These are phyloP conservation scores for Allacma fusca DNA, from an alignment of 2,888 invertebrate species.

Conservation along the genomic window DNA sequence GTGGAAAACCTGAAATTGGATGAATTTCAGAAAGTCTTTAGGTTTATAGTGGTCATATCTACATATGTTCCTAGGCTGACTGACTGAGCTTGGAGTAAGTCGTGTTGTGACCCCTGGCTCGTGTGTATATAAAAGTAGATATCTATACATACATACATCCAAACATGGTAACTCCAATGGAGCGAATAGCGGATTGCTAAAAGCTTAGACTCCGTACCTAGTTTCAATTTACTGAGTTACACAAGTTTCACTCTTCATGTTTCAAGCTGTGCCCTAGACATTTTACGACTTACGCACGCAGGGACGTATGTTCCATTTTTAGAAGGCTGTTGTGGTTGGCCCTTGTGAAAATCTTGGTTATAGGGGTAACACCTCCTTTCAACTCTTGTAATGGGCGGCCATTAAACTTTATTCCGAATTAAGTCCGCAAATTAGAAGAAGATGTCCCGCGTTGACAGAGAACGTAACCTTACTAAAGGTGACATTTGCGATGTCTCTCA, in stretches of 20 bases:
- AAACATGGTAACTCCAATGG: too few relatives aligned
- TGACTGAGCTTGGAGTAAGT: background rate
- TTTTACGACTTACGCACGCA: background rate
- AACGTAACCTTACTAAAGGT: background rate
- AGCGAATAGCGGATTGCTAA: background rate
- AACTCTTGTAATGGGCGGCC: background rate
- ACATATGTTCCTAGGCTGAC: too few relatives aligned
- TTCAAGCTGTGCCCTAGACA: conserved; percentile 6
- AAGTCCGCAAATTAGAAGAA: background rate
- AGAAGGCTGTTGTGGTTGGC: background rate
- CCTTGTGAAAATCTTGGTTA: background rate
- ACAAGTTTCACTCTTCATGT: background rate
- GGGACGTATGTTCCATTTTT: background rate
- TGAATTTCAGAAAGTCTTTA: too few relatives aligned
- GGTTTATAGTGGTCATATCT: too few relatives aligned
- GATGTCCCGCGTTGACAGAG: background rate
- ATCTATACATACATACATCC: too few relatives aligned
- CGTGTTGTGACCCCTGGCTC: background rate
- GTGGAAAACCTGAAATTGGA: too few relatives aligned
- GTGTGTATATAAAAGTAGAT: too few relatives aligned
- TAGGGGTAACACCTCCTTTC: background rate
- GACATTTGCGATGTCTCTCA: background rate
- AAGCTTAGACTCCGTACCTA: background rate
- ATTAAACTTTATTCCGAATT: background rate
- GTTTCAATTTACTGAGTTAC: conserved; percentile 10